phyloP scores from a whole-genome alignment of 2,797 vertebrate species.

The Enteromius radiatus region DNA sequence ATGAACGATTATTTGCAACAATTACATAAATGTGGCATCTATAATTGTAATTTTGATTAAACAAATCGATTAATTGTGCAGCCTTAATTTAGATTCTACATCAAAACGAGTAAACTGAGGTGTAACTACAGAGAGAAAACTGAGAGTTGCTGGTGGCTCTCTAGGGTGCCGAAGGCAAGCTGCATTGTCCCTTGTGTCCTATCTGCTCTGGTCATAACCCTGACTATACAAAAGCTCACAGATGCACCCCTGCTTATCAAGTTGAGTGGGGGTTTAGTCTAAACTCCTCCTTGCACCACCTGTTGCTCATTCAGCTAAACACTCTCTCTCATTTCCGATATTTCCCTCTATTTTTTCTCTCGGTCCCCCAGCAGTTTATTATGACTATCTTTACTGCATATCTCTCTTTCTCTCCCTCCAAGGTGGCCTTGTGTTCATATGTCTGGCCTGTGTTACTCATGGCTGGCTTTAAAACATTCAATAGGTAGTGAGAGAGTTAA shows the following conservation, averaged over 20 bases:
- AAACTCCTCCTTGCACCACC: constrained; percentile 76
- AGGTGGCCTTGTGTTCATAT: constrained; percentile 22
- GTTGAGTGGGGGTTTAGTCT: constrained; percentile 51
- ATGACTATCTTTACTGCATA: constrained; percentile 9
- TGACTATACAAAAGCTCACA: constrained; percentile 54
- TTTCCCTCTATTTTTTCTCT: constrained; percentile 16
- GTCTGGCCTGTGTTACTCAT: constrained; percentile 35
- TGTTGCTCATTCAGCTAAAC: constrained; percentile 72
- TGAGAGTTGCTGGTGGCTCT: constrained; percentile 53
- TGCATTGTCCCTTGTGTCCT: constrained; percentile 68
- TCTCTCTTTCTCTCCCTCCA: neutral
- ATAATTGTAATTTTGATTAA: too few species aligned
- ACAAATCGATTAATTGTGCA: too few species aligned
- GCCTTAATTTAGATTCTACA: neutral
- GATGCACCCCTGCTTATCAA: constrained; percentile 56
- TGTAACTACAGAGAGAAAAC: constrained; percentile 23
- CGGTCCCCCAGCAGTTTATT: constrained; percentile 4
- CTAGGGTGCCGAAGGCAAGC: constrained; percentile 60
- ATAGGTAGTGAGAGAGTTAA: constrained; percentile 52
- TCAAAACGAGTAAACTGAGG: neutral
- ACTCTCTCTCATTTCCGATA: constrained; percentile 13
- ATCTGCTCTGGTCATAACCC: constrained; percentile 45
- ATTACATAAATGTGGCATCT: too few species aligned
- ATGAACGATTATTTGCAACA: too few species aligned
- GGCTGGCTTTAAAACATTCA: constrained; percentile 70